Percentiles rank a stretch among this genome's conserved stretches.
These are phyloP conservation scores for Spilarctia lutea DNA, from an alignment of 2,888 invertebrate genomes.

Conservation along the genomic window DNA sequence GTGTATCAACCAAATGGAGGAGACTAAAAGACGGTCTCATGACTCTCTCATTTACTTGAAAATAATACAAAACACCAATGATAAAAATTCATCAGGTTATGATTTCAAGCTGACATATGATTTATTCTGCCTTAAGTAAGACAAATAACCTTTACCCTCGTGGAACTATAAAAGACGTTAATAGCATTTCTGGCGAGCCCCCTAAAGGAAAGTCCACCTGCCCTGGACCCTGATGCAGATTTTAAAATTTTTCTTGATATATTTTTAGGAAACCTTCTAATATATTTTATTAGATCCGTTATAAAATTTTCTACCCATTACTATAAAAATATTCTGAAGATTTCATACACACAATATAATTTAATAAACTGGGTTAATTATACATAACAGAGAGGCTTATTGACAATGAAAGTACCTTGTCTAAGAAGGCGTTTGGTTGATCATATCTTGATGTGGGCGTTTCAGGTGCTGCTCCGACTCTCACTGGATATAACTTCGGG, in stretches of 20 bases:
- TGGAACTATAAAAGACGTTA: too few relatives aligned
- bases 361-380: neutral
- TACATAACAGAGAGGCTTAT: neutral
- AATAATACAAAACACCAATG: neutral
- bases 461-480: constrained; percentile 86
- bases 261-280: too few relatives aligned
- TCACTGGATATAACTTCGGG: constrained; percentile 87
- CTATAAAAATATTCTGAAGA: too few relatives aligned
- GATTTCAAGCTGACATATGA: neutral
- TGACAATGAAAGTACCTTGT: constrained; percentile 77
- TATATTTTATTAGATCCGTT: too few relatives aligned
- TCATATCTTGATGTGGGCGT: constrained; percentile 83
- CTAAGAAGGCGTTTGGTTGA: constrained; percentile 88
- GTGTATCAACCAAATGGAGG: neutral
- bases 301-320: too few relatives aligned
- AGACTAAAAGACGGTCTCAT: neutral
- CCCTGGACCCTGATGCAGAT: too few relatives aligned
- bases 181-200: too few relatives aligned
- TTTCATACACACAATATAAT: too few relatives aligned
- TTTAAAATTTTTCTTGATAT: too few relatives aligned
- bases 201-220: too few relatives aligned
- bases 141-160: too few relatives aligned
- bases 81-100: neutral
- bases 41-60: neutral
- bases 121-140: neutral